A percentile compares a stretch with the other conserved stretches of the same genome.
Evolutionary conservation across 2,888 invertebrate genomes (phyloP).

Genomic region (Tenthredo scrophulariae): DNA sequence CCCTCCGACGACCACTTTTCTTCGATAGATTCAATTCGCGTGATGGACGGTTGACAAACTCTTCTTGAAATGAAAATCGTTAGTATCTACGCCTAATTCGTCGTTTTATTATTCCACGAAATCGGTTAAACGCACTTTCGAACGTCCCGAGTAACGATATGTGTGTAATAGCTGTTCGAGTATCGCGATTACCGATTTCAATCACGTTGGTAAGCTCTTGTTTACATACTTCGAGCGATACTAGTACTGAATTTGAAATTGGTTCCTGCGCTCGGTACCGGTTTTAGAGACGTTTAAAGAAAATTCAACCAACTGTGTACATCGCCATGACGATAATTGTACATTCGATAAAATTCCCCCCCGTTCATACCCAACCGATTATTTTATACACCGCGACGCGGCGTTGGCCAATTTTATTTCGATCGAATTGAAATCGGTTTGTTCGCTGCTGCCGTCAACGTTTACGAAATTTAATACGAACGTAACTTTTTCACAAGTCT

Average conservation of each 20-base stretch:
- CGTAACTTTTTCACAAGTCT: neutral
- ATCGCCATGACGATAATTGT: neutral
- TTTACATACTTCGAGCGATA: conserved; percentile 72
- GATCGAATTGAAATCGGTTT: neutral
- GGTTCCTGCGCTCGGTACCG: conserved; percentile 50
- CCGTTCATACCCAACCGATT: neutral
- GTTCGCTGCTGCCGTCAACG: neutral
- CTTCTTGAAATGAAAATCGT: no score
- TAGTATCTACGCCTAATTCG: neutral
- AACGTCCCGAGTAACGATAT: neutral
- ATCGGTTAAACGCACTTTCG: conserved; percentile 62
- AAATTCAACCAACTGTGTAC: neutral
- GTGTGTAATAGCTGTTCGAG: neutral
- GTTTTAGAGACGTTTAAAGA: conserved; percentile 26
- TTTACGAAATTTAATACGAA: neutral
- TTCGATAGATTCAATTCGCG: no score
- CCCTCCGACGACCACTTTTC: no score
- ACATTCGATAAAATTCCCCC: no score
- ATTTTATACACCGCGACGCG: neutral
- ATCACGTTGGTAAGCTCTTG: conserved; percentile 73
- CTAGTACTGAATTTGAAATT: conserved; percentile 72
- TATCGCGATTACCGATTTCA: conserved; percentile 68
- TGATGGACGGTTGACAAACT: no score
- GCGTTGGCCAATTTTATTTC: neutral
- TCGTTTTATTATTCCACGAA: conserved; percentile 69